Conservation (phyloP, 2,797 vertebrate genomes). For the Lindbergichthys nudifrons region DNA sequence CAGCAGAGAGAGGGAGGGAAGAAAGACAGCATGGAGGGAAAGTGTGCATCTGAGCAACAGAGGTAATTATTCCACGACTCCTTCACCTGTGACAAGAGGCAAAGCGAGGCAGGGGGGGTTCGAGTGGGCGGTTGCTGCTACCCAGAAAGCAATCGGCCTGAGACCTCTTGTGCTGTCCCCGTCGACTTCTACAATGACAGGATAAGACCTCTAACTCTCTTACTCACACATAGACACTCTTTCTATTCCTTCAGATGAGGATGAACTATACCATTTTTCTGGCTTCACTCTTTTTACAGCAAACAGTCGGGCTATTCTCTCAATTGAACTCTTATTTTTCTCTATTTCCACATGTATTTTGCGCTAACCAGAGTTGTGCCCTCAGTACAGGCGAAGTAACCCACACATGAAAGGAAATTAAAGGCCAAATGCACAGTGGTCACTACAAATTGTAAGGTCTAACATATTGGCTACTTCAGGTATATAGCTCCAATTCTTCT, state of each 20-base stretch:
- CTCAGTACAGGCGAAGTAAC: slow-evolving; percentile 42
- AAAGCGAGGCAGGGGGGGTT: slow-evolving; percentile 43
- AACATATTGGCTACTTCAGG: slow-evolving; percentile 60
- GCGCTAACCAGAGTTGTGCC: slow-evolving; percentile 6
- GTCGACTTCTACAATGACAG: slow-evolving; percentile 55
- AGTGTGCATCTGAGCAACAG: slow-evolving; percentile 57
- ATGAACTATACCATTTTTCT: slow-evolving; percentile 33
- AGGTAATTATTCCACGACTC: slow-evolving; percentile 83
- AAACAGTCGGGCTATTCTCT: slow-evolving; percentile 47
- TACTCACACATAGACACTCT: background rate
- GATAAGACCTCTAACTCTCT: slow-evolving; percentile 47
- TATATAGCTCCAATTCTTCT: slow-evolving; percentile 46
- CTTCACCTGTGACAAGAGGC: slow-evolving; percentile 84
- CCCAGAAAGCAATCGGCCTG: slow-evolving; percentile 72
- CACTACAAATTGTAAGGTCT: slow-evolving; percentile 65
- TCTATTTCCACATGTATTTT: slow-evolving; percentile 15
- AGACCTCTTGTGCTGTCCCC: slow-evolving; percentile 64
- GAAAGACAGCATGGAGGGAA: slow-evolving; percentile 21
- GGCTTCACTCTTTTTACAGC: slow-evolving; percentile 46
- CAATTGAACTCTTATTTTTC: slow-evolving; percentile 52
- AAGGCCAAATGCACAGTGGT: slow-evolving; percentile 57
- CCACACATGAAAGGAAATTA: slow-evolving; percentile 72
- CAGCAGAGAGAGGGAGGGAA: slow-evolving; percentile 35
- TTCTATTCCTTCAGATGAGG: background rate
- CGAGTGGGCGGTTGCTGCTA: slow-evolving; percentile 49